Evolutionary conservation across 2,113 vertebrate genomes (phyloP).

Genomic region (Willisornis vidua): DNA sequence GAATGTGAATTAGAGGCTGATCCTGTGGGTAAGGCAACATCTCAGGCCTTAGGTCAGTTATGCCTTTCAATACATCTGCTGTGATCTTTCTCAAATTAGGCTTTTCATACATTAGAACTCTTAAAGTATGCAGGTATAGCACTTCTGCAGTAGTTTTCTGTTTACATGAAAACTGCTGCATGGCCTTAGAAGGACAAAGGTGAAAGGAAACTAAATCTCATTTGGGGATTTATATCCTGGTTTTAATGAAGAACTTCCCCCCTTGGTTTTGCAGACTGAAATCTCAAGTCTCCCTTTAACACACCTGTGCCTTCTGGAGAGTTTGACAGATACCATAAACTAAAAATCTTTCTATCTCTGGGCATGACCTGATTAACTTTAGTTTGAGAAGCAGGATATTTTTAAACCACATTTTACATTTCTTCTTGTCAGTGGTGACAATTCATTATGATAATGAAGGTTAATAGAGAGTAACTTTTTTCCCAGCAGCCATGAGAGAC

Average conservation of each 20-base stretch:
- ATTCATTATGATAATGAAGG: constrained; percentile 43
- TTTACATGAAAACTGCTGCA: background rate
- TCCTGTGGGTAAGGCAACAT: background rate
- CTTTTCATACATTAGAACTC: background rate
- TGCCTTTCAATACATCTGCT: background rate
- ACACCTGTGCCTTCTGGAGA: background rate
- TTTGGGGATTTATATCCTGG: background rate
- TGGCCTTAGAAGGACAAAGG: background rate
- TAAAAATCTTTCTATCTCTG: background rate
- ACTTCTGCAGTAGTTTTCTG: background rate
- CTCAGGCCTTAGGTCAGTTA: background rate
- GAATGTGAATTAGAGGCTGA: background rate
- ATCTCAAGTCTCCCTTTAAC: background rate
- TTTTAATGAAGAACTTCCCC: background rate
- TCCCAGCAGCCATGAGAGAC: background rate
- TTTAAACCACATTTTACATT: constrained; percentile 1
- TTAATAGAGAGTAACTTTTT: background rate
- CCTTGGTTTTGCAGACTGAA: background rate
- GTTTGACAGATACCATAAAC: background rate
- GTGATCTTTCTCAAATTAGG: background rate
- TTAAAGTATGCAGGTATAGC: background rate
- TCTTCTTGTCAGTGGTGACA: background rate
- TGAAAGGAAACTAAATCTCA: background rate
- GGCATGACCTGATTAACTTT: constrained; percentile 11
- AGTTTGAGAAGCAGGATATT: constrained; percentile 14